These are phyloP conservation scores for Podabrus alpinus DNA, from an alignment of 2,888 invertebrate genomes.

Conservation along the genomic window DNA sequence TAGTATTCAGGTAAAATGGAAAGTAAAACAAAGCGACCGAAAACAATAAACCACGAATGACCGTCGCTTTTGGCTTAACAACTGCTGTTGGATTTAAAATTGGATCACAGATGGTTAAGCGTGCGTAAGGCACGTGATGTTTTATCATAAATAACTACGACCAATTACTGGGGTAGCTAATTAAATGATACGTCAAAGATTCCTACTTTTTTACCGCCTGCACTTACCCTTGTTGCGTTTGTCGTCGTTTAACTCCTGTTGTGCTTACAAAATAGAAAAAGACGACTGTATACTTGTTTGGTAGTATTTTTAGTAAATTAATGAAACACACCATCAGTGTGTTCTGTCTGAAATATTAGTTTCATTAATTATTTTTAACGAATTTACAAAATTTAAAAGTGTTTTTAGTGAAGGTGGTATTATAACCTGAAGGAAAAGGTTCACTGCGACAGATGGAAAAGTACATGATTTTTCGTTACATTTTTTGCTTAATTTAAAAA, in stretches of 20 bases:
- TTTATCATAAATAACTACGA: constrained; percentile 45
- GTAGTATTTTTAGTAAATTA: constrained; percentile 22
- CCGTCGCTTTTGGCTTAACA: constrained; percentile 33
- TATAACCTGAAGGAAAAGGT: constrained; percentile 6
- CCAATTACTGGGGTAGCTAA: constrained; percentile 46
- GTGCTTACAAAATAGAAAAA: not conserved
- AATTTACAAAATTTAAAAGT: constrained; percentile 32
- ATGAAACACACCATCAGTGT: constrained; percentile 36
- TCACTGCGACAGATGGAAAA: constrained; percentile 14
- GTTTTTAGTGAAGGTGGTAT: constrained; percentile 22
- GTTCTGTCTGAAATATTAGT: constrained; percentile 35
- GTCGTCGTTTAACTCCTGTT: constrained; percentile 18
- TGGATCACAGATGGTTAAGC: constrained; percentile 49
- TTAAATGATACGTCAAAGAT: constrained; percentile 48
- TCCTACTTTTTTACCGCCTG: constrained; percentile 23
- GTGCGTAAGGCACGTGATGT: constrained; percentile 51
- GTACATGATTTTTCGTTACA: constrained; percentile 1
- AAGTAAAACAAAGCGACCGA: constrained; percentile 42
- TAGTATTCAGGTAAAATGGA: constrained; percentile 38
- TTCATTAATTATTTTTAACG: constrained; percentile 42
- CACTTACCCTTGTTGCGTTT: constrained; percentile 13
- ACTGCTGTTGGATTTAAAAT: constrained; percentile 45
- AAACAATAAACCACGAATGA: constrained; percentile 42
- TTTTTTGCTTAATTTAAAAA: not conserved
- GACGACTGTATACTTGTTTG: not conserved